These are phyloP conservation scores for Sturmia bella DNA, from an alignment of 2,888 invertebrate genomes.

Conservation along the genomic window DNA sequence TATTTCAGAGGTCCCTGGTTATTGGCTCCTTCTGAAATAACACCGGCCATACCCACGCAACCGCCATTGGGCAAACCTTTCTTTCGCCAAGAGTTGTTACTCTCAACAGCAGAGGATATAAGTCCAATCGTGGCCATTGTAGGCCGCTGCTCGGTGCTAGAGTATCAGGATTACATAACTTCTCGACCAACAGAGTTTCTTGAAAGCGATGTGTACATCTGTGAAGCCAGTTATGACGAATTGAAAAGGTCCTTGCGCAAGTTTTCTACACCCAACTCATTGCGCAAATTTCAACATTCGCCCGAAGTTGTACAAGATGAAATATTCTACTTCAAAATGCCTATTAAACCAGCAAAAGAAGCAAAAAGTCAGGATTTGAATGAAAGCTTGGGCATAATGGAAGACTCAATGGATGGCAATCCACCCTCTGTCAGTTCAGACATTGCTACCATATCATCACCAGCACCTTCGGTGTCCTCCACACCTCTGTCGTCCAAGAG, in stretches of 20 bases:
- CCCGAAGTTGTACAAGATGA: conserved; percentile 96
- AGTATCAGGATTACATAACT: conserved; percentile 93
- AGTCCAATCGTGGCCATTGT: conserved; percentile 95
- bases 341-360: conserved; percentile 84
- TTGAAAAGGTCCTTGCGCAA: conserved; percentile 88
- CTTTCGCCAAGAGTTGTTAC: conserved; percentile 96
- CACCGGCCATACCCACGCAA: conserved; percentile 84
- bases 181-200: conserved; percentile 96
- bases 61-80: conserved; percentile 90
- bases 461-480: conserved; percentile 82
- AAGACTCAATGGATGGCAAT: conserved; percentile 91
- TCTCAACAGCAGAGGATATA: conserved; percentile 95
- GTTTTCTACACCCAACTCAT: conserved; percentile 85
- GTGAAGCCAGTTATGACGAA: conserved; percentile 95
- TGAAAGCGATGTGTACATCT: conserved; percentile 95
- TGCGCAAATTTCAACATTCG: conserved; percentile 91
- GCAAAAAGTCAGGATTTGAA: conserved; percentile 74
- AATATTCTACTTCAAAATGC: conserved; percentile 88
- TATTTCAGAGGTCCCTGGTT: conserved; percentile 98
- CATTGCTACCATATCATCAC: conserved; percentile 85
- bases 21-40: conserved; percentile 92
- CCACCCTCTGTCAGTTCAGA: conserved; percentile 91
- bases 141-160: conserved; percentile 94
- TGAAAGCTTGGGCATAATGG: conserved; percentile 83
- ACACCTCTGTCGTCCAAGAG: conserved; percentile 82